Base-by-base conservation (phyloP, 2,888 invertebrate genomes). In the Tachina grossa region DNA sequence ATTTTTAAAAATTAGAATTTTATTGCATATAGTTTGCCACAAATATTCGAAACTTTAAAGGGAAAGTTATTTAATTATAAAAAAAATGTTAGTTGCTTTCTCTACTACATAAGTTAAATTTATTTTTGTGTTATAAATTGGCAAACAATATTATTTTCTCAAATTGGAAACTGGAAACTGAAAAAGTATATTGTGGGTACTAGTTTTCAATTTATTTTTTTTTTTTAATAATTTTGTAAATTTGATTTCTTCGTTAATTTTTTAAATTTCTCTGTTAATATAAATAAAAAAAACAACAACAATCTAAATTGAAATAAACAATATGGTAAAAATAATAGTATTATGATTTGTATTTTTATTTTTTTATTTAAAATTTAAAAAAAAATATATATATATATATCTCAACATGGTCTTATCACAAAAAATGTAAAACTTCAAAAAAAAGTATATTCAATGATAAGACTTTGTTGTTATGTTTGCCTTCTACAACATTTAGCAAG, bases 271-370 rank as follows among this genome's bases (percentile, higher is more conserved):
- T 57, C 41, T 79, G 79, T 75, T 31, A 84, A 78, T 63, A 71
- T 76, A 71, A n/a, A 47, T 6, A 43, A 53, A 72, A 72, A n/a
- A 13, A 65, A 77, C 51, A 76, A 72, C 51, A 43, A 75, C 31
- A 39, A 71, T 22, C n/a, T 45, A 14, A 75, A 66, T 47, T 77
- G 53, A 61, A 79, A 84, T 81, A 81, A 85, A 84, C 41, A 61
- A 63, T 65, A 68, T 74, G 61, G 53, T 77, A 53, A 74, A 31
- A 77, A 45, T 82, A 77, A 45, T 82, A 69, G 55, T 75, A 75
- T 59, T 74, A 51, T 74, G 49, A 78, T 71, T 85, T 74, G 68
- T 59, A 78, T 59, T 82, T 71, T 79, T 75, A 19, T 55, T 72
- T 69, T 55, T 39, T 74, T 22, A 57, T 45, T 74, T 80, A 9